Conservation (phyloP, 2,797 vertebrate species). For the Danionella dracula region DNA sequence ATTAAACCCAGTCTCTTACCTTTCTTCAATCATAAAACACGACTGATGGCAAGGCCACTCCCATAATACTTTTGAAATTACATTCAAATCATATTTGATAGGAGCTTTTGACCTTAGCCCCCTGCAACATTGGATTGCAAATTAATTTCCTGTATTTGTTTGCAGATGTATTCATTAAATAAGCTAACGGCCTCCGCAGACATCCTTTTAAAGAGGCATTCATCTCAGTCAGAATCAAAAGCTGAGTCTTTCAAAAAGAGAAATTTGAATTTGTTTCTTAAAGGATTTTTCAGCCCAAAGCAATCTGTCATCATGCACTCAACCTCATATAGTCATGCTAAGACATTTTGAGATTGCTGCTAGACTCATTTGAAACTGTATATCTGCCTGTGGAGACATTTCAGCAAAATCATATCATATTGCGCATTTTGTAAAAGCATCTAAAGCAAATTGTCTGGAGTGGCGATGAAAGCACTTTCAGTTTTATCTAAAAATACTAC, state of each 20-base stretch:
- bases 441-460: not conserved
- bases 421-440: not conserved
- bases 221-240: slow-evolving; percentile 43
- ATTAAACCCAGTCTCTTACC: slow-evolving; percentile 71
- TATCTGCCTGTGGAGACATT: not conserved
- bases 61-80: slow-evolving; percentile 13
- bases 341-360: not conserved
- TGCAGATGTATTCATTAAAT: slow-evolving; percentile 51
- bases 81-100: slow-evolving; percentile 16
- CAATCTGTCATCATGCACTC: not conserved
- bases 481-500: not conserved
- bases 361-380: not conserved
- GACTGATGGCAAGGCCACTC: slow-evolving; percentile 29
- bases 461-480: not conserved
- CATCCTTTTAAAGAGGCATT: slow-evolving; percentile 37
- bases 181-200: slow-evolving; percentile 29
- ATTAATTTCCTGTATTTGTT: slow-evolving; percentile 48
- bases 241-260: not conserved
- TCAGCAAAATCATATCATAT: not conserved
- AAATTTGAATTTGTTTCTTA: not conserved
- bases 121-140: slow-evolving; percentile 42
- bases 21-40: slow-evolving; percentile 40
- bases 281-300: not conserved
- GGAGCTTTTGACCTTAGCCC: slow-evolving; percentile 28
- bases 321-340: not conserved